Evolutionary conservation across 2,888 invertebrate species (phyloP).

Genomic region (Morinoia aosen): DNA sequence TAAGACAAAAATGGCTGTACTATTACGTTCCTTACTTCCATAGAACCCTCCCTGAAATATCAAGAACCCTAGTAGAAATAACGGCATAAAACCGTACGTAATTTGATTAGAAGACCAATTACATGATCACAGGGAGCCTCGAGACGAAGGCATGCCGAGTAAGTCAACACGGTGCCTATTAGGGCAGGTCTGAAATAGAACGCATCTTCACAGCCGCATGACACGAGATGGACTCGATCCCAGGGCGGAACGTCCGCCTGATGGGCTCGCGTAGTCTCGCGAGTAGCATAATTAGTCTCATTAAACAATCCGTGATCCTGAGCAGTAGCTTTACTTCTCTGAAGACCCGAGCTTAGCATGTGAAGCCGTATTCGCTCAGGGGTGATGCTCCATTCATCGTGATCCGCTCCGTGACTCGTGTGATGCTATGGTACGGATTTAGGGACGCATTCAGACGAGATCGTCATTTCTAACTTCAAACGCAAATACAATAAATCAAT

Average conservation of each 20-base stretch:
- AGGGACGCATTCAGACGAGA: not conserved
- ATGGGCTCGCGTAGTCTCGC: not conserved
- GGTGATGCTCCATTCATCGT: not conserved
- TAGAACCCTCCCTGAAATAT: not conserved
- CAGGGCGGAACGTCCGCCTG: not conserved
- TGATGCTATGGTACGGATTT: not conserved
- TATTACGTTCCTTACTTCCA: not conserved
- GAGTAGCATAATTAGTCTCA: not conserved
- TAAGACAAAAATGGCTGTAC: not conserved
- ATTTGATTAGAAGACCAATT: not conserved
- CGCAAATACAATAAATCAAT: too few species aligned
- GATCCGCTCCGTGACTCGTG: not conserved
- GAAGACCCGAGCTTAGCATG: not conserved
- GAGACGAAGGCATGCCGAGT: not conserved
- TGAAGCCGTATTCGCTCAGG: not conserved
- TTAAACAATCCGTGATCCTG: not conserved
- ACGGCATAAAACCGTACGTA: too few species aligned
- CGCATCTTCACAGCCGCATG: not conserved
- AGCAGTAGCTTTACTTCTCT: not conserved
- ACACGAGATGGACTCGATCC: not conserved
- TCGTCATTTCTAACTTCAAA: not conserved
- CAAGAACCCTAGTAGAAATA: not conserved
- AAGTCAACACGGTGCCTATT: not conserved
- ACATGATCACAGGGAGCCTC: not conserved
- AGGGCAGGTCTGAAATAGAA: slow-evolving; percentile 1